Conservation (phyloP, 2,888 invertebrate genomes). For the Eilema griseolum region DNA sequence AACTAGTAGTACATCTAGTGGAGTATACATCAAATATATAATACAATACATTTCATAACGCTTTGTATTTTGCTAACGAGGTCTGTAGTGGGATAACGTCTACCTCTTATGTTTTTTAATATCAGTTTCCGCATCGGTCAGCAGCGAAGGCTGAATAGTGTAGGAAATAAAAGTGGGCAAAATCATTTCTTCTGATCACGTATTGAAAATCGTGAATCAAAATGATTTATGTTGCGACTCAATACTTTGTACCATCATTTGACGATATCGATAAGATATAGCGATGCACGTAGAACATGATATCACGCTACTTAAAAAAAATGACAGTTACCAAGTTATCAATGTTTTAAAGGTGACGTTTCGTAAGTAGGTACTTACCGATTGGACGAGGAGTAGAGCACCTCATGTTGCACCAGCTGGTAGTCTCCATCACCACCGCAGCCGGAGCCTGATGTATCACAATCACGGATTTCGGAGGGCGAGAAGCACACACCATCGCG, state of each 20-base stretch:
- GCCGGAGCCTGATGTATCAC: slow-evolving; percentile 88
- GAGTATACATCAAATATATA: background rate
- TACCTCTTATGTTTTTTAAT: background rate
- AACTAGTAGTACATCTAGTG: background rate
- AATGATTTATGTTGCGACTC: too few relatives aligned
- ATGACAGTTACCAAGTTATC: background rate
- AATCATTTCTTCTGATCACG: background rate
- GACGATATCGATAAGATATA: background rate
- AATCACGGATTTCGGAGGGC: slow-evolving; percentile 54
- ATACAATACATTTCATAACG: background rate
- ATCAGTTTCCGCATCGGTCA: background rate
- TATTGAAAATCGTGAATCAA: background rate
- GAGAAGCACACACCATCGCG: slow-evolving; percentile 34
- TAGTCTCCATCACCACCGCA: slow-evolving; percentile 98
- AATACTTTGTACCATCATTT: too few relatives aligned
- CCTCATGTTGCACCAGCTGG: slow-evolving; percentile 99
- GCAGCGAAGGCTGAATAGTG: background rate
- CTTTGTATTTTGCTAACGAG: background rate
- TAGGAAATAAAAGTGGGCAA: background rate
- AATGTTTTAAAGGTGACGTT: background rate
- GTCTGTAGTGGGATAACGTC: background rate
- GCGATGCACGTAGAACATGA: too few relatives aligned
- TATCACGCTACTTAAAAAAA: background rate
- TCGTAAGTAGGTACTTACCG: slow-evolving; percentile 89
- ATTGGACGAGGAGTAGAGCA: slow-evolving; percentile 98